These are phyloP conservation scores for Orgyia antiqua DNA, from an alignment of 2,888 invertebrate genomes.

Conservation along the genomic window DNA sequence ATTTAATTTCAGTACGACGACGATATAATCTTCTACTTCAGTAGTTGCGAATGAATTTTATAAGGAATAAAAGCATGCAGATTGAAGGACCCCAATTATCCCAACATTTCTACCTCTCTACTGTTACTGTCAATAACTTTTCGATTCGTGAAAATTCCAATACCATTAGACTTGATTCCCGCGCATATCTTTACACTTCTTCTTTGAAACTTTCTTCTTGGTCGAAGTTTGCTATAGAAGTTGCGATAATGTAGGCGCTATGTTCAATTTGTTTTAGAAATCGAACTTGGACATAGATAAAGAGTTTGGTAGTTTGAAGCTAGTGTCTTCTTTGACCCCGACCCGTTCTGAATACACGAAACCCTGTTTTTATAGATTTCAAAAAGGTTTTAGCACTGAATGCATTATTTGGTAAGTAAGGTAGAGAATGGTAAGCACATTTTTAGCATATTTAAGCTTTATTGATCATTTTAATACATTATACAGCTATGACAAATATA, in stretches of 20 bases:
- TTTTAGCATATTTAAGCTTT: slow-evolving; percentile 27
- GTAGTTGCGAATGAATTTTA: slow-evolving; percentile 53
- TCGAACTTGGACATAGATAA: slow-evolving; percentile 67
- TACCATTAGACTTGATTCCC: slow-evolving; percentile 65
- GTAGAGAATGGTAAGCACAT: slow-evolving; percentile 28
- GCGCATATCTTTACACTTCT: slow-evolving; percentile 67
- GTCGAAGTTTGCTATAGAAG: slow-evolving; percentile 72
- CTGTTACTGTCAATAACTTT: slow-evolving; percentile 47
- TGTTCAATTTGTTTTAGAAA: slow-evolving; percentile 67
- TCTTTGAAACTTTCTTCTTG: slow-evolving; percentile 67
- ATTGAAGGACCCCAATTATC: slow-evolving; percentile 48
- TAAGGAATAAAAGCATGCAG: slow-evolving; percentile 58
- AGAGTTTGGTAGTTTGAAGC: slow-evolving; percentile 69
- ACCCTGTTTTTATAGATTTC: slow-evolving; percentile 44
- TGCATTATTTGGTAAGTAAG: slow-evolving; percentile 45
- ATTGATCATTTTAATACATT: slow-evolving; percentile 9
- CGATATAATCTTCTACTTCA: slow-evolving; percentile 27
- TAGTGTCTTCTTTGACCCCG: slow-evolving; percentile 67
- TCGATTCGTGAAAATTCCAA: slow-evolving; percentile 75
- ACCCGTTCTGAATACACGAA: slow-evolving; percentile 54
- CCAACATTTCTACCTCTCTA: slow-evolving; percentile 43
- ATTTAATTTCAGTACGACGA: slow-evolving; percentile 34
- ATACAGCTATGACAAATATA: neutral
- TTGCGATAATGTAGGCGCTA: slow-evolving; percentile 74
- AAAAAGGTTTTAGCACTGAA: slow-evolving; percentile 41